Percentiles rank a stretch among this genome's conserved stretches.
Evolutionary conservation across 1,140 invertebrate species (phyloP).

Genomic region (Ostrea denselamellosa): DNA sequence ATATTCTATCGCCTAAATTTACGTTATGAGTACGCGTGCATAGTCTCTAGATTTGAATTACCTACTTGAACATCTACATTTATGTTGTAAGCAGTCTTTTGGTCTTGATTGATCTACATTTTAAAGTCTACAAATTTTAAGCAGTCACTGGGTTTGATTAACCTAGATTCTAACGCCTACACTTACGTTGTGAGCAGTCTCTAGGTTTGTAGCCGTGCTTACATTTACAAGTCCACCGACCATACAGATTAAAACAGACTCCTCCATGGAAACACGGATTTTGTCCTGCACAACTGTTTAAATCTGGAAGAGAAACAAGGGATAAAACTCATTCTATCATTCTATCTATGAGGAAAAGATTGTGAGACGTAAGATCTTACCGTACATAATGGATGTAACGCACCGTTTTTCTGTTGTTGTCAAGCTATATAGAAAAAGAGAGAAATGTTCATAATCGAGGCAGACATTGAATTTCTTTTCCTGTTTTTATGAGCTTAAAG

Average conservation of each 20-base stretch:
- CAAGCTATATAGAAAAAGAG: not conserved
- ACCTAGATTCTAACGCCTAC: no score
- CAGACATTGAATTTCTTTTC: no score
- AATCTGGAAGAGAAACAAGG: conserved; percentile 17
- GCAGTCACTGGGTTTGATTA: no score
- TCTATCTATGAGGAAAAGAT: not conserved
- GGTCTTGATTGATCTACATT: no score
- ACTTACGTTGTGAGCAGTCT: conserved; percentile 48
- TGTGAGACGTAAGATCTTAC: not conserved
- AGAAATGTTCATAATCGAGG: no score
- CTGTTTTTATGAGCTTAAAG: no score
- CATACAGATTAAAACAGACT: conserved; percentile 49
- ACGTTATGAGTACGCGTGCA: no score
- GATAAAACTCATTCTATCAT: not conserved
- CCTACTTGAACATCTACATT: no score
- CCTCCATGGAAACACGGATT: conserved; percentile 45
- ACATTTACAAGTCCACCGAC: conserved; percentile 54
- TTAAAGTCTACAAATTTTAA: no score
- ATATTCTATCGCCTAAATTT: no score
- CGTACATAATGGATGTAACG: conserved; percentile 12
- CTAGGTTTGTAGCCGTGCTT: conserved; percentile 50
- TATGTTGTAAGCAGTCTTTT: no score
- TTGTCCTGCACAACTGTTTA: conserved; percentile 15
- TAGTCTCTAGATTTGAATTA: no score
- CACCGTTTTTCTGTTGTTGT: conserved; percentile 8